A percentile compares a stretch with the other conserved stretches of the same genome.
These are phyloP conservation scores for Podocnemis expansa DNA, from an alignment of 2,113 vertebrate genomes.

Conservation along the genomic window DNA sequence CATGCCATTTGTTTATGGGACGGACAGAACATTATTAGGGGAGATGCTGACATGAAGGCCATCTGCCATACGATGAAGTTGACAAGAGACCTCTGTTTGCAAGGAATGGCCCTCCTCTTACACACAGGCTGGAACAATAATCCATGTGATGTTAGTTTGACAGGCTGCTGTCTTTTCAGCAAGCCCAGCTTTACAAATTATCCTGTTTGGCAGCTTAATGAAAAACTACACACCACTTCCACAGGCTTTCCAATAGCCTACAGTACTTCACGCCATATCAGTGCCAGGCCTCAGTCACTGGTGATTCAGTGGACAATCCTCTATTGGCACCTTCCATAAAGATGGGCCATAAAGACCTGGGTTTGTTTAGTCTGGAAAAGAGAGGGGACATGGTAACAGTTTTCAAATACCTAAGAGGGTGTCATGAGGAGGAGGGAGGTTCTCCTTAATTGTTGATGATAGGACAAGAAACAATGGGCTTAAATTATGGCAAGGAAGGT, in stretches of 20 bases:
- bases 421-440: too few relatives aligned
- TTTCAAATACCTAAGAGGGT: too few relatives aligned
- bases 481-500: too few relatives aligned
- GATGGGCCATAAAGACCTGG: too few relatives aligned
- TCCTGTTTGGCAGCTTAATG: background rate
- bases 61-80: background rate
- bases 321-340: background rate
- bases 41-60: background rate
- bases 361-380: too few relatives aligned
- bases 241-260: background rate
- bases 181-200: background rate
- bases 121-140: background rate
- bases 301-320: background rate
- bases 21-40: background rate
- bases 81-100: background rate
- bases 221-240: background rate
- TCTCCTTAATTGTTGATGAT: too few relatives aligned
- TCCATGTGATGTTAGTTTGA: background rate
- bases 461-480: too few relatives aligned
- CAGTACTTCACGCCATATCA: background rate
- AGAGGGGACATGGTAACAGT: too few relatives aligned
- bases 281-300: background rate
- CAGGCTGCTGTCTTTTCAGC: background rate
- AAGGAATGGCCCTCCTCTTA: background rate
- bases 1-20: constrained; percentile 6